Base-by-base conservation (phyloP, 1,140 invertebrate species). In the Dryas iulia region DNA sequence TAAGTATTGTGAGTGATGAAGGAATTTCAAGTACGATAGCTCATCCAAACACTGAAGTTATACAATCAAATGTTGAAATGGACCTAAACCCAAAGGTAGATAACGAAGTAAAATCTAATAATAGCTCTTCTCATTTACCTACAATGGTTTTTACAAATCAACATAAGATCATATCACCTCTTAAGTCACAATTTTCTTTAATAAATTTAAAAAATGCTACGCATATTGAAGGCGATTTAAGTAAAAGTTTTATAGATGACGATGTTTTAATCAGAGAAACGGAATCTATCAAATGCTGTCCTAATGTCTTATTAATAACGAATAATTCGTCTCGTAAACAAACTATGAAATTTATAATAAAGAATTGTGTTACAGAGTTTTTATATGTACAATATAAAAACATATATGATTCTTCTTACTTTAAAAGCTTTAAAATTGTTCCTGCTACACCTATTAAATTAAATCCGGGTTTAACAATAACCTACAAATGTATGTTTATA, bases 41-140 rank as follows among this genome's bases (percentile, higher is more conserved):
- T 60, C 85, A 85, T 74, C 83, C 78, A n/a, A 87, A 87, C 64
- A 82, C 82, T 35, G 83, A 86, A 75, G 71, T 64, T 39, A 11
- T 71, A 47, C 61, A 65, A 53, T 74, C 72, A 28, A 65, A 74
- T 35, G 53, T 75, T 12, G 5, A 66, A 14, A 14, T 59, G 23
- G 23, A 58, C 63, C 28, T 31, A 28, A 58, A 59, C 35, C 0
- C 57, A 59, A 33, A 62, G 2, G n/a, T 59, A 33, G 73, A 75
- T 14, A 57, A 14, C 52, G 66, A 81, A 60, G 54, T 67, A 6
- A 68, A 77, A 28, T 60, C 58, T n/a, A 67, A 33, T n/a, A 67
- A 33, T 23, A 71, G 33, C 14, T 65, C 76, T 58, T 30, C 56
- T 14, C 59, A 70, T 66, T 65, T 83, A 21, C 87, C 85, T 30